phyloP scores from a whole-genome alignment of 1,140 invertebrate species.

The Asobara japonica region DNA sequence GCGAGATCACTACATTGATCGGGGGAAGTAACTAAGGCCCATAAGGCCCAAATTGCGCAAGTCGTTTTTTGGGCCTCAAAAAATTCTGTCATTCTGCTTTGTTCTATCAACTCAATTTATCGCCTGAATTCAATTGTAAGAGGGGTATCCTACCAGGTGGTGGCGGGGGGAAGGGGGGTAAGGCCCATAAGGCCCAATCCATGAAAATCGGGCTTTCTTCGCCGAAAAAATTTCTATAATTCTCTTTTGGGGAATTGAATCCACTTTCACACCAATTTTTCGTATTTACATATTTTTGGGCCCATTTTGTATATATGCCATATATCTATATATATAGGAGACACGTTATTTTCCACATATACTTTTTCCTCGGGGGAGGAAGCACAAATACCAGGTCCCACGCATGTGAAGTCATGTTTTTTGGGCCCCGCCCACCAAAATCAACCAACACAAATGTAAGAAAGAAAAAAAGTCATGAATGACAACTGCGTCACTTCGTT shows the following conservation, averaged over 20 bases:
- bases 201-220: not conserved
- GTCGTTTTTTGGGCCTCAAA: too few species aligned
- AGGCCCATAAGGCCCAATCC: not conserved
- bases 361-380: not conserved
- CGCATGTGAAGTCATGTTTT: constrained; percentile 44
- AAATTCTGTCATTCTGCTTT: too few species aligned
- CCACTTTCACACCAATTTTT: constrained; percentile 22
- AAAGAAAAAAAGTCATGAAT: constrained; percentile 14
- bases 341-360: not conserved
- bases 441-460: not conserved
- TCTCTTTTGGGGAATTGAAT: not conserved
- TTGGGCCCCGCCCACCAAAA: not conserved
- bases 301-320: too few species aligned
- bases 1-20: too few species aligned
- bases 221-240: not conserved
- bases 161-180: too few species aligned
- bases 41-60: too few species aligned
- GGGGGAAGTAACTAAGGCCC: too few species aligned
- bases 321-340: too few species aligned
- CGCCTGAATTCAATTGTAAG: too few species aligned
- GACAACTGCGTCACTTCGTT: constrained; percentile 21
- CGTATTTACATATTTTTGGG: not conserved
- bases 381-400: constrained; percentile 43
- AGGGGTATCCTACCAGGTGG: too few species aligned
- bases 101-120: too few species aligned